Percentiles rank a stretch among this genome's conserved stretches.
Evolutionary conservation across 2,888 invertebrate genomes (phyloP).

Genomic region (Sympetrum striolatum): DNA sequence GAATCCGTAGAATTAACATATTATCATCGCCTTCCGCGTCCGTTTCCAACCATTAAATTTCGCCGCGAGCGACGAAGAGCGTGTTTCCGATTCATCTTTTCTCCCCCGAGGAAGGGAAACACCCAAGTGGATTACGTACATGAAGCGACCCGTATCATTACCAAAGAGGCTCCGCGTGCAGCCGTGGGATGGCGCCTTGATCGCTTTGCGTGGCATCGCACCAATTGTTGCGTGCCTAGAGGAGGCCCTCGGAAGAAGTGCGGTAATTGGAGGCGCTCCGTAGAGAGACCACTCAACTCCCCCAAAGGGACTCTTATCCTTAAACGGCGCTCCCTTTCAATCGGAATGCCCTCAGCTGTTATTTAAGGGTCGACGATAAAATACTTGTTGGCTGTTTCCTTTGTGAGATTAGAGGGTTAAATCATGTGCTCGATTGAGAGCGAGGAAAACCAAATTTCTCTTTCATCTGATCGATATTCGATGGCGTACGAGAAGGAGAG

Average conservation of each 20-base stretch:
- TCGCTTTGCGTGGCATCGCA: background rate
- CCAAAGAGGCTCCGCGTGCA: background rate
- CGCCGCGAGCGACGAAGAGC: background rate
- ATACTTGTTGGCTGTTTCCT: too few species aligned
- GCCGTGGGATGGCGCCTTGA: background rate
- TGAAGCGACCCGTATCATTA: background rate
- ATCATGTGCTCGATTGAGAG: too few species aligned
- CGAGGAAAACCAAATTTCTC: too few species aligned
- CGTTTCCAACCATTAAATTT: background rate
- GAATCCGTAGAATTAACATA: background rate
- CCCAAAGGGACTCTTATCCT: too few species aligned
- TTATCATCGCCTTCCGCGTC: background rate
- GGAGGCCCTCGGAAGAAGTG: background rate
- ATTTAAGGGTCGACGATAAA: too few species aligned
- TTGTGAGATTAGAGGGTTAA: too few species aligned
- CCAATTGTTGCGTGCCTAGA: background rate
- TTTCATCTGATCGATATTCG: too few species aligned
- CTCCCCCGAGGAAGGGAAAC: background rate
- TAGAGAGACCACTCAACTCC: background rate
- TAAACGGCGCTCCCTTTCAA: too few species aligned
- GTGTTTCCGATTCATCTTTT: background rate
- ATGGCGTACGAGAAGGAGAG: too few species aligned
- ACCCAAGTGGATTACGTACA: background rate
- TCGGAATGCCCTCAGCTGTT: too few species aligned
- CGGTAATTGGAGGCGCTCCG: background rate